These are phyloP conservation scores for Spongia lamella DNA, from an alignment of 37 sponge, comb jelly and placozoan species.

Conservation along the genomic window DNA sequence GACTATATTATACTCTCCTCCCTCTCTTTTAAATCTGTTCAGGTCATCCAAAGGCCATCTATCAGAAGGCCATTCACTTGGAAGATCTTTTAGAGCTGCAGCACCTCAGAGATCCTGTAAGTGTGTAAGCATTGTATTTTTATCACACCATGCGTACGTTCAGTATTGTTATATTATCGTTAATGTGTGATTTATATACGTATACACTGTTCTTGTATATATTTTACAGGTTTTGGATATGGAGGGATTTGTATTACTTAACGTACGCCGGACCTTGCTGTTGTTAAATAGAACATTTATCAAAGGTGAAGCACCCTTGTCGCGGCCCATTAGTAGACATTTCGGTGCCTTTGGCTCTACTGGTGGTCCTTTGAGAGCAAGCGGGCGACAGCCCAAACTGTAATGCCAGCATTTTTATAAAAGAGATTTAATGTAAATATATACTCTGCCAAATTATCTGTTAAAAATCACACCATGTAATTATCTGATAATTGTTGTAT, in stretches of 20 bases:
- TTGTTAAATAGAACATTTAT: constrained; percentile 70
- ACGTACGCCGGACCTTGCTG: constrained; percentile 68
- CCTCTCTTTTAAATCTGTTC: background rate
- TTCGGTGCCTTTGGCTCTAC: constrained; percentile 26
- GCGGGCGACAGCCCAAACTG: no score
- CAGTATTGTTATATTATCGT: background rate
- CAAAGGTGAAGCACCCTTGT: constrained; percentile 31
- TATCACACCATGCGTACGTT: background rate
- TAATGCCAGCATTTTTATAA: no score
- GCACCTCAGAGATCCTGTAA: constrained; percentile 75
- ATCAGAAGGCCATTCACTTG: constrained; percentile 66
- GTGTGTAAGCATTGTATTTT: constrained; percentile 6
- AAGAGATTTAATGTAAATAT: no score
- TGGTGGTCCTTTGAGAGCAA: no score
- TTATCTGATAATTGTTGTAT: no score
- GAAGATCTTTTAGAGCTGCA: constrained; percentile 88
- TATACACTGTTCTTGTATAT: background rate
- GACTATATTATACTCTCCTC: no score
- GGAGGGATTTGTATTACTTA: constrained; percentile 80
- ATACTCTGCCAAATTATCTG: no score
- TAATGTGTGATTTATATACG: background rate
- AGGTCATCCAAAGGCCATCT: constrained; percentile 72
- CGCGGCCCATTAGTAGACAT: constrained; percentile 63
- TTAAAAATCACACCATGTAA: no score
- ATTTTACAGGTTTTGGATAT: constrained; percentile 69